Conservation (phyloP, 2,113 vertebrate genomes). For the Gopherus flavomarginatus region DNA sequence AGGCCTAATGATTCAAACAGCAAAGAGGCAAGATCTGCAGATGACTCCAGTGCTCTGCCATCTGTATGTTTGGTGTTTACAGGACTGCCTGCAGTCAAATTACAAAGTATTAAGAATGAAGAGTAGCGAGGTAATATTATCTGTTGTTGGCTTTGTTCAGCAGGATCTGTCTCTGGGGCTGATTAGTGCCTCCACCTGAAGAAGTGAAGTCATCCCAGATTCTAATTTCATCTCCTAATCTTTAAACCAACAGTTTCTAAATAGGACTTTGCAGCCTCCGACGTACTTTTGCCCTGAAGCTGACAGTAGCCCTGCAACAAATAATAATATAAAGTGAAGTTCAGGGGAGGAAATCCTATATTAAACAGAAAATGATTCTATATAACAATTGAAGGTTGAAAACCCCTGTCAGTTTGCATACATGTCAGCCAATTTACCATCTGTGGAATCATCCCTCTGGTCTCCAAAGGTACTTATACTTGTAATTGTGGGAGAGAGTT, state of each 20-base stretch:
- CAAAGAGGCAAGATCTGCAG: neutral
- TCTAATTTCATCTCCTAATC: slow-evolving; percentile 44
- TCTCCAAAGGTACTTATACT: neutral
- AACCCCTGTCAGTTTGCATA: slow-evolving; percentile 53
- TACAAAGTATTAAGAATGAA: neutral
- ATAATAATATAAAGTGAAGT: slow-evolving; percentile 52
- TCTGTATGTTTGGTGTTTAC: slow-evolving; percentile 47
- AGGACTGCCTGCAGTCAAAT: neutral
- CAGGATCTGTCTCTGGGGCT: neutral
- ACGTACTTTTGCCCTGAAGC: slow-evolving; percentile 26
- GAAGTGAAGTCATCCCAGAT: neutral
- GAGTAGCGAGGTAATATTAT: neutral
- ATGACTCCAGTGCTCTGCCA: slow-evolving; percentile 36
- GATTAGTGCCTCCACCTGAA: slow-evolving; percentile 27
- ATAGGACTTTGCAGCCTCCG: slow-evolving; percentile 29
- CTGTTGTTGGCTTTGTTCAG: slow-evolving; percentile 11
- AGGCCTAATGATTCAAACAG: neutral
- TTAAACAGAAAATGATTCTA: slow-evolving; percentile 66
- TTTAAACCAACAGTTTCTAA: slow-evolving; percentile 28
- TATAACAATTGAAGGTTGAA: slow-evolving; percentile 52
- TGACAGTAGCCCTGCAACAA: slow-evolving; percentile 17
- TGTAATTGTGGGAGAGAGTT: neutral
- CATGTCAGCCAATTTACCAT: slow-evolving; percentile 49
- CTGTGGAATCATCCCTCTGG: slow-evolving; percentile 16
- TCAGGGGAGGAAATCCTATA: slow-evolving; percentile 10